A percentile compares a stretch with the other conserved stretches of the same genome.
Conservation (phyloP, 64 coral and sea anemone species). For the Cladopsammia gracilis region DNA sequence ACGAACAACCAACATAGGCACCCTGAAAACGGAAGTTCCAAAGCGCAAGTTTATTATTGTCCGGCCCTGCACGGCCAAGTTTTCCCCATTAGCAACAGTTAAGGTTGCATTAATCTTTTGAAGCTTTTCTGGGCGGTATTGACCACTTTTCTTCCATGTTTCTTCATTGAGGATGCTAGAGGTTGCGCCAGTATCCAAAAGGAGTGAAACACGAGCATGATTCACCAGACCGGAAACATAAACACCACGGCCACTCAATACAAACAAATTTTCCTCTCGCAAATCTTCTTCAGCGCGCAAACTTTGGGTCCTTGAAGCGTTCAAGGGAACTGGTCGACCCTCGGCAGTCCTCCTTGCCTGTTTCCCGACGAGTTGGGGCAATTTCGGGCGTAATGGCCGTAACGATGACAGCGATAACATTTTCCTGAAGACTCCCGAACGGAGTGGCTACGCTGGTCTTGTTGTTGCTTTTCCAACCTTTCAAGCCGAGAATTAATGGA, state of each 20-base stretch:
- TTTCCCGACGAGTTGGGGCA: constrained; percentile 25
- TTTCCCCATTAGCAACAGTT: constrained; percentile 62
- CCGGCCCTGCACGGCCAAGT: constrained; percentile 32
- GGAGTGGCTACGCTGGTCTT: neutral
- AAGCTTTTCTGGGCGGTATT: constrained; percentile 5
- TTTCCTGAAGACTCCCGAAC: neutral
- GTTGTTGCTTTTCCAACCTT: constrained; percentile 12
- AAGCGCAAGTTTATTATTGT: constrained; percentile 17
- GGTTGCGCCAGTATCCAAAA: constrained; percentile 51
- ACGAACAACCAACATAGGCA: constrained; percentile 51
- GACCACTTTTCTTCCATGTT: constrained; percentile 68
- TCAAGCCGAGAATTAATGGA: neutral
- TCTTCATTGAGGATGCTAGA: constrained; percentile 53
- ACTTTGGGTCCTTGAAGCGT: constrained; percentile 14
- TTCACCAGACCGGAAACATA: constrained; percentile 47
- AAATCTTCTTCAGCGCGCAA: neutral
- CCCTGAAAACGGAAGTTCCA: constrained; percentile 11
- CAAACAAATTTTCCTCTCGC: neutral
- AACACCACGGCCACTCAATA: constrained; percentile 18
- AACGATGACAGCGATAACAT: constrained; percentile 29
- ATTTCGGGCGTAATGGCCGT: constrained; percentile 39
- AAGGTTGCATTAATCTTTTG: constrained; percentile 17
- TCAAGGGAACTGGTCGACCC: constrained; percentile 35
- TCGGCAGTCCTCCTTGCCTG: constrained; percentile 17
- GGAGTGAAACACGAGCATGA: constrained; percentile 15